Base-by-base conservation (phyloP, 1,140 invertebrate species). In the Tetragonula clypearis region DNA sequence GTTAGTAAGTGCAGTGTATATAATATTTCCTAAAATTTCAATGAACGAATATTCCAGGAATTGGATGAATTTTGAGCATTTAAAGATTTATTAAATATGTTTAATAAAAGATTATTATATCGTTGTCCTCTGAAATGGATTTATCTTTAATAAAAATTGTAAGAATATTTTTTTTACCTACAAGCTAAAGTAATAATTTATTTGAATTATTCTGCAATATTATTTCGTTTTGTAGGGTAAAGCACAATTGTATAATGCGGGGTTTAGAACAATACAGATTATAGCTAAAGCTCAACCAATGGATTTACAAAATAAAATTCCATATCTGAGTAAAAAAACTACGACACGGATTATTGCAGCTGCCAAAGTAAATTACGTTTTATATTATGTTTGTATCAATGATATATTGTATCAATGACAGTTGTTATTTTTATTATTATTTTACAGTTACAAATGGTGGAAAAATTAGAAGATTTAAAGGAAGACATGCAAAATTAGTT, bases 31-130 rank as follows among this genome's bases (percentile, higher is more conserved):
- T 35, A 66, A 76, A 74, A 62, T 62, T 53, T 58, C 71, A 83
- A 66, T 62, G 68, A 6, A 65, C 62, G 49, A 82, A 82, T 74
- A 68, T 93, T 95, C 62, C 91, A 96, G 94, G 96, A 98, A 91
- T 92, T 98, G 55, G 96, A 96, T 26, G 97, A 98, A 91, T 97
- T 98, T 92, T 98, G 98, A 98, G 96, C 97, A 26, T 98, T 97
- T 91, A 96, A 96, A 84, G 96, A 97, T 84, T 92, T 98, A 56
- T 95, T 98, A 62, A 95, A 95, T 55, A 96, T 95, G 71, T 97
- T 98, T 92, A 95, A 96, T 65, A 95, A 96, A 86, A 96, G 96
- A 92, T 95, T 99, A 79, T 96, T 96, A 62, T 96, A 97, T 87
- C 98, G 94, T 82, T 97, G 97, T 84, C 95, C 96, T 2, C 86